These are phyloP conservation scores for Eudemis profundana DNA, from an alignment of 2,888 invertebrate species.

Conservation along the genomic window DNA sequence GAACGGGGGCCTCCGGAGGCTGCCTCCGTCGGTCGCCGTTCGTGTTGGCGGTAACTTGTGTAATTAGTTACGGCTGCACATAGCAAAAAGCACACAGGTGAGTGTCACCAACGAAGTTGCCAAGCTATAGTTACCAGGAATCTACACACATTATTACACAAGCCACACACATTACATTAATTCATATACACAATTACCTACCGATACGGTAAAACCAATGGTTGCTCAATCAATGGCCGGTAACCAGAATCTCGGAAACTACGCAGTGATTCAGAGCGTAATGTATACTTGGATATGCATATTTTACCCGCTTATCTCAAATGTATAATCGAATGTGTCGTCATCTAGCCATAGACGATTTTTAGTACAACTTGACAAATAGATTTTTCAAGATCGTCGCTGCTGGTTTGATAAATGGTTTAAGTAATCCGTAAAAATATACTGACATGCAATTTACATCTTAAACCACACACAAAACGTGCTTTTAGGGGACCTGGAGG, in stretches of 20 bases:
- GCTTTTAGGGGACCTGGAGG: no score
- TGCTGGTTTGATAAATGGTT: neutral
- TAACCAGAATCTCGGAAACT: slow-evolving; percentile 19
- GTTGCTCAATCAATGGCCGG: slow-evolving; percentile 30
- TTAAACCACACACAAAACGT: no score
- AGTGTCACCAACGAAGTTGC: no score
- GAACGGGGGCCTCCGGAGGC: no score
- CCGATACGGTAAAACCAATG: slow-evolving; percentile 18
- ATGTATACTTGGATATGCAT: slow-evolving; percentile 32
- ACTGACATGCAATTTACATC: no score
- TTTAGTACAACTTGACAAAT: slow-evolving; percentile 20
- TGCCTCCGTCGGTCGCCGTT: no score
- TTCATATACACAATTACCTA: slow-evolving; percentile 10
- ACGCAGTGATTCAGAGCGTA: slow-evolving; percentile 17
- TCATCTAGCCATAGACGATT: slow-evolving; percentile 4
- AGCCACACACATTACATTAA: neutral
- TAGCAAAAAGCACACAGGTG: no score
- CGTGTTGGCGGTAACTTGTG: no score
- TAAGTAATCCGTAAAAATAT: neutral
- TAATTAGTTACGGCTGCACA: no score
- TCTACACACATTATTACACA: no score
- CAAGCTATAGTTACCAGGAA: no score
- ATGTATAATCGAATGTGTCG: slow-evolving; percentile 20
- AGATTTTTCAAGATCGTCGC: slow-evolving; percentile 1
- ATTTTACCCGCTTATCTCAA: slow-evolving; percentile 28